These are phyloP conservation scores for Pedetes capensis DNA, from an alignment of 2,113 vertebrate species.

Conservation along the genomic window DNA sequence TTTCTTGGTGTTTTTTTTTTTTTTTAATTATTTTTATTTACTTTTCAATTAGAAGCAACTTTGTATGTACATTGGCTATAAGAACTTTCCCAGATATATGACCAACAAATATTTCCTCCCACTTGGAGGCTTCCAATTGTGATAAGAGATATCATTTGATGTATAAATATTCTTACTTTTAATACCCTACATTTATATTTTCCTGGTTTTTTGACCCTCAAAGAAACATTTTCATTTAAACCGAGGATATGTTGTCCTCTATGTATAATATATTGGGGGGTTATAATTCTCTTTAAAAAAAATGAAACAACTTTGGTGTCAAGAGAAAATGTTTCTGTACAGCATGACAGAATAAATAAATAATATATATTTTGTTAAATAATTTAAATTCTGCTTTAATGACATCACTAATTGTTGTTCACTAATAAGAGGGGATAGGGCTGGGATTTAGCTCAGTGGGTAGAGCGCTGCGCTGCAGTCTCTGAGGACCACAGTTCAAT, in stretches of 20 bases:
- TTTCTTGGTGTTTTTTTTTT: no score
- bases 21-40: no score
- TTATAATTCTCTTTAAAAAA: not conserved
- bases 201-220: not conserved
- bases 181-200: not conserved
- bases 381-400: not conserved
- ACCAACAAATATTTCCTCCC: not conserved
- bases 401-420: not conserved
- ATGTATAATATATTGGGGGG: not conserved
- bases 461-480: no score
- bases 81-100: not conserved
- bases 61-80: not conserved
- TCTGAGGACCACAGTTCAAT: no score
- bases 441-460: no score
- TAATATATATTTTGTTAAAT: not conserved
- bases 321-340: not conserved
- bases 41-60: not conserved
- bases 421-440: accelerated
- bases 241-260: not conserved
- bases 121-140: not conserved
- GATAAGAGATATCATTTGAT: not conserved
- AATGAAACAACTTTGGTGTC: not conserved
- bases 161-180: not conserved
- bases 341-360: not conserved
- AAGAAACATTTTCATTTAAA: not conserved